Percentiles rank a stretch among this genome's conserved stretches.
Evolutionary conservation across 2,113 vertebrate genomes (phyloP).

Genomic region (Rhizomys pruinosus): DNA sequence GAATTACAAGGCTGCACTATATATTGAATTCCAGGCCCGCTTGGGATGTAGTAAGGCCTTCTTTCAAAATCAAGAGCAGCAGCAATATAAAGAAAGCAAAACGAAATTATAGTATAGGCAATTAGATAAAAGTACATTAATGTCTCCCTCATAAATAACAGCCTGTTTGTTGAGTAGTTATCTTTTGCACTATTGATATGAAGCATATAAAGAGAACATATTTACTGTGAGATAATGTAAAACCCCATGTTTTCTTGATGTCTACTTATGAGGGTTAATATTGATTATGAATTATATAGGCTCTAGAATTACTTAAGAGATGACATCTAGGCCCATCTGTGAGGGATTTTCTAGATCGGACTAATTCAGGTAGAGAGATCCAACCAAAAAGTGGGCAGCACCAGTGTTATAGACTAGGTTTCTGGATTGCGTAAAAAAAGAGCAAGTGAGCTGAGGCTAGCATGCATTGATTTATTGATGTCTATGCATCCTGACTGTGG

Average conservation of each 20-base stretch:
- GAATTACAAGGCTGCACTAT: neutral
- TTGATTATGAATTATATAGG: neutral
- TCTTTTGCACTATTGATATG: neutral
- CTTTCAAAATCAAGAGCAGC: neutral
- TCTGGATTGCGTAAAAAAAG: neutral
- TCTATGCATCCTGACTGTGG: neutral
- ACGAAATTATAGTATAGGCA: neutral
- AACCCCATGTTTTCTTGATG: neutral
- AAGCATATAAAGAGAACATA: neutral
- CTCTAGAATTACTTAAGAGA: neutral
- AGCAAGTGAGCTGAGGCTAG: neutral
- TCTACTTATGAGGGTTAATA: neutral
- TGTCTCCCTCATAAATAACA: neutral
- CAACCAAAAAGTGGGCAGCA: neutral
- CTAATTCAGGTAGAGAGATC: neutral
- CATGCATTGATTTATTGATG: no score
- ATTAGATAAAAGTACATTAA: neutral
- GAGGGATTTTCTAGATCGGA: neutral
- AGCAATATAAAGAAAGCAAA: neutral
- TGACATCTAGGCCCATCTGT: neutral
- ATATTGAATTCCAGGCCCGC: neutral
- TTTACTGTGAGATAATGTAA: neutral
- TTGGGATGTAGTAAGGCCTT: neutral
- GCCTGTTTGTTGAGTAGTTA: neutral
- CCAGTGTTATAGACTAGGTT: neutral